These are phyloP conservation scores for Eupithecia subfuscata DNA, from an alignment of 2,888 invertebrate genomes.

Conservation along the genomic window DNA sequence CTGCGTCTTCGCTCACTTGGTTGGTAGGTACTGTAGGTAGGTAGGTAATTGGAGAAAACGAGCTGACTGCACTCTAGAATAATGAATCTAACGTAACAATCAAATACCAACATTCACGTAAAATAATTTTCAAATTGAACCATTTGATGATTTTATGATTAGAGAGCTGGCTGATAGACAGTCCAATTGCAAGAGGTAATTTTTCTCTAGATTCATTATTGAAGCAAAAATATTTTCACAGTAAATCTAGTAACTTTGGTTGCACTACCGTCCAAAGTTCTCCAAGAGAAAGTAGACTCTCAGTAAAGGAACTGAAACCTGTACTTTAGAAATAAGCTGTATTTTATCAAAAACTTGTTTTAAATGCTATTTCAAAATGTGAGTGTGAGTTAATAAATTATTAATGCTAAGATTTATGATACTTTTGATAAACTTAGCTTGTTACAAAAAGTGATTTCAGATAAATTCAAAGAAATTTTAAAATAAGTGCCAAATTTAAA, in stretches of 20 bases:
- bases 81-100: background rate
- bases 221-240: background rate
- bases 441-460: background rate
- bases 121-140: background rate
- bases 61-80: background rate
- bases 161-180: background rate
- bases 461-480: background rate
- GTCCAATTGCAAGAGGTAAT: background rate
- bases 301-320: constrained; percentile 1
- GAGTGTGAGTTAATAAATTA: background rate
- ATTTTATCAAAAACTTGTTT: background rate
- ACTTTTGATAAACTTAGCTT: background rate
- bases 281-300: constrained; percentile 3
- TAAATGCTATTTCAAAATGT: background rate
- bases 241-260: background rate
- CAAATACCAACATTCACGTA: background rate
- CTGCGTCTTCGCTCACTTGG: background rate
- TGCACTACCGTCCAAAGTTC: background rate
- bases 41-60: background rate
- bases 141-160: too few relatives aligned
- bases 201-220: background rate
- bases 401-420: background rate
- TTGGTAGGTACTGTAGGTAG: background rate
- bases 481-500: too few relatives aligned
- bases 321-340: background rate